Percentiles rank a stretch among this genome's conserved stretches.
Conservation (phyloP, 1,140 invertebrate genomes). For the Papilio glaucus region DNA sequence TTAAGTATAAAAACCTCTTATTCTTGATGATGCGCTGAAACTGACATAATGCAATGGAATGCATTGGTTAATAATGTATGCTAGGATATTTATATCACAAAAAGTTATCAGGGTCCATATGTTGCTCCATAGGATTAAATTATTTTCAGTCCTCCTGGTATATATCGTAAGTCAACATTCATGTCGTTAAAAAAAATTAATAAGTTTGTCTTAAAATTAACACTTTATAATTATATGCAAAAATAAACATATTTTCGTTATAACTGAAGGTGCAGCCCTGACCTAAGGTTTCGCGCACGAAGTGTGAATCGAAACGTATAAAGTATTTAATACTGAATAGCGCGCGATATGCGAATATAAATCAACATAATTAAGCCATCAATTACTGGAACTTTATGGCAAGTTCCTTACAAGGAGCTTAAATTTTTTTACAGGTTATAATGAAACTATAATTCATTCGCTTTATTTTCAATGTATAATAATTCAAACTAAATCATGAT, state of each 20-base stretch:
- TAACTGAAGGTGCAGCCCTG: constrained; percentile 15
- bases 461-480: constrained; percentile 10
- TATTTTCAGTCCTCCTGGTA: too few relatives aligned
- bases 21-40: too few relatives aligned
- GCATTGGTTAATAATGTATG: too few relatives aligned
- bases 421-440: neutral
- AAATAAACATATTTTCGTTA: neutral
- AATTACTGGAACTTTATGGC: constrained; percentile 29
- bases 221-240: too few relatives aligned
- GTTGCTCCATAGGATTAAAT: too few relatives aligned
- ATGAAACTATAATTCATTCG: neutral
- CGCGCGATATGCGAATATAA: constrained; percentile 31
- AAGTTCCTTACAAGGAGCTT: constrained; percentile 10
- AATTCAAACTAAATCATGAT: neutral
- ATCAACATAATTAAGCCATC: constrained; percentile 38
- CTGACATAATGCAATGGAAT: too few relatives aligned
- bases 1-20: too few relatives aligned
- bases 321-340: constrained; percentile 33
- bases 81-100: too few relatives aligned
- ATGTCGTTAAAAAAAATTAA: too few relatives aligned
- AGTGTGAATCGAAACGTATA: constrained; percentile 36
- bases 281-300: neutral
- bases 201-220: too few relatives aligned
- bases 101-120: too few relatives aligned
- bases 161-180: too few relatives aligned